These are phyloP conservation scores for Bombycilla garrulus DNA, from an alignment of 2,113 vertebrate species.

Conservation along the genomic window DNA sequence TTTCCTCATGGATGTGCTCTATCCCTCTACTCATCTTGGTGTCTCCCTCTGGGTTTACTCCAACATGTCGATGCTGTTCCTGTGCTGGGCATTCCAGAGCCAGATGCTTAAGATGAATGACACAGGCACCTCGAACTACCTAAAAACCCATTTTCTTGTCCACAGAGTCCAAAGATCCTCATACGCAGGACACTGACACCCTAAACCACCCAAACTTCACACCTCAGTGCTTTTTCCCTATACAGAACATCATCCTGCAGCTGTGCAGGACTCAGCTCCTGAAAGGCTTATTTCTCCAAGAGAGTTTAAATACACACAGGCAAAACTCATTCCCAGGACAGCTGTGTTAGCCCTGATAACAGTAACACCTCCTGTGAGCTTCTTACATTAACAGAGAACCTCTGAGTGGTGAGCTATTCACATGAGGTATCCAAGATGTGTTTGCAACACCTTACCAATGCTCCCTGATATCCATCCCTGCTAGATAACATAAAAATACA, in stretches of 20 bases:
- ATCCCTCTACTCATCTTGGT: neutral
- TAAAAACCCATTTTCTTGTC: neutral
- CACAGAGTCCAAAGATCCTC: neutral
- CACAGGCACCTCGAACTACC: neutral
- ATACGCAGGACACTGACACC: fast-evolving
- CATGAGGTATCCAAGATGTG: neutral
- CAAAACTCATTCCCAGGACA: neutral
- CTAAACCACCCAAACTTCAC: neutral
- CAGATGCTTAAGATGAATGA: neutral
- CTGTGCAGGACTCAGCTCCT: neutral
- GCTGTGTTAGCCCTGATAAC: neutral
- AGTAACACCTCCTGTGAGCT: neutral
- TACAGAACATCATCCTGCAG: neutral
- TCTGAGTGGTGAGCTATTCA: neutral
- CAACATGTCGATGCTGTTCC: neutral
- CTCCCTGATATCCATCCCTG: neutral
- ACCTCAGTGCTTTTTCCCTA: neutral
- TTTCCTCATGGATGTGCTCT: neutral
- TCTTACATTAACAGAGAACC: neutral
- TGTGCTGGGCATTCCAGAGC: neutral
- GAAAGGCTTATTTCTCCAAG: neutral
- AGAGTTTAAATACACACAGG: neutral
- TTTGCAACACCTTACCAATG: neutral
- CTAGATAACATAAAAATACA: neutral
- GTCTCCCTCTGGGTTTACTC: neutral